phyloP scores from a whole-genome alignment of 2,797 vertebrate genomes.

The Halcyon smyrnensis region DNA sequence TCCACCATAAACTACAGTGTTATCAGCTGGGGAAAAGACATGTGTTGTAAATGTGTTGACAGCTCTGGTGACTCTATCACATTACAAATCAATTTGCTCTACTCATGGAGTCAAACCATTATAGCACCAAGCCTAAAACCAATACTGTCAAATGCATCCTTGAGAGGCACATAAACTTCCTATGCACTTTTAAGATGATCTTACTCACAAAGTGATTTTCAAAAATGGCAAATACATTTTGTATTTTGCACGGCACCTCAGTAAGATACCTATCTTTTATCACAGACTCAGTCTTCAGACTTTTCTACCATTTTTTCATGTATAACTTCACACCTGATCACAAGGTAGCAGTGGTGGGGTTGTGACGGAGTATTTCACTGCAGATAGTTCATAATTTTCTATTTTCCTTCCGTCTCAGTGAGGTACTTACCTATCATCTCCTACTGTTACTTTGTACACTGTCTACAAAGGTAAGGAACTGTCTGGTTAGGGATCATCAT shows the following conservation, averaged over 20 bases:
- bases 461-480: not conserved
- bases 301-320: not conserved
- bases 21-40: not conserved
- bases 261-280: not conserved
- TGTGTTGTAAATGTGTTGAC: not conserved
- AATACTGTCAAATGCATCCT: not conserved
- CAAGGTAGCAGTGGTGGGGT: not conserved
- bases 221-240: not conserved
- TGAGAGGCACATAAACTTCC: not conserved
- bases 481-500: not conserved
- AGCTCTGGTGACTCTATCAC: not conserved
- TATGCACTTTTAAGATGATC: not conserved
- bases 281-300: not conserved
- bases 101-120: not conserved
- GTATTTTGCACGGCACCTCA: not conserved
- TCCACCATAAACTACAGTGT: not conserved
- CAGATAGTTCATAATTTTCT: not conserved
- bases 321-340: not conserved
- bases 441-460: not conserved
- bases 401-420: not conserved
- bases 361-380: not conserved
- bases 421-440: not conserved
- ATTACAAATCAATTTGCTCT: conserved; percentile 23
- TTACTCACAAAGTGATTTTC: not conserved
- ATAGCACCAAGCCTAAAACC: not conserved